Percentiles rank a stretch among this genome's conserved stretches.
These are phyloP conservation scores for Pedionomus torquatus DNA, from an alignment of 2,113 vertebrate genomes.

Conservation along the genomic window DNA sequence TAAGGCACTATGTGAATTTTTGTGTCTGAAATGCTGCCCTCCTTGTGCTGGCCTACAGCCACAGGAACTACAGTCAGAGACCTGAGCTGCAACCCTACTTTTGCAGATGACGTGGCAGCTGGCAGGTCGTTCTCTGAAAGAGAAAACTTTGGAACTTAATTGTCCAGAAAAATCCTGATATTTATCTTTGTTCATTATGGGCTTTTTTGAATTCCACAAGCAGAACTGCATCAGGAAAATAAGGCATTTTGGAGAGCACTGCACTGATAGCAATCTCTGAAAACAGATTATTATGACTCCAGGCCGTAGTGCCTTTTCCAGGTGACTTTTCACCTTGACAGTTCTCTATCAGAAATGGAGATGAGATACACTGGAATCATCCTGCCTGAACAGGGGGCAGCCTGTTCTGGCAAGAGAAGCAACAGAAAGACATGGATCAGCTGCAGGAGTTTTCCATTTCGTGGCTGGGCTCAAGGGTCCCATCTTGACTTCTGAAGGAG, in stretches of 20 bases:
- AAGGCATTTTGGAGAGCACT: not conserved
- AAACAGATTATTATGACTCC: not conserved
- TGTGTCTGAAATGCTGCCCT: not conserved
- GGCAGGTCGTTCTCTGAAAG: not conserved
- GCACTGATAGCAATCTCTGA: not conserved
- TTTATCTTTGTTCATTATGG: not conserved
- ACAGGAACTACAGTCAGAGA: not conserved
- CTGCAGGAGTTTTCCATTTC: not conserved
- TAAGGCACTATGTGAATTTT: not conserved
- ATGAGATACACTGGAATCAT: not conserved
- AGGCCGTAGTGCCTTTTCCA: not conserved
- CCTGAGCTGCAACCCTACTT: not conserved
- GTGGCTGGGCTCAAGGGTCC: not conserved
- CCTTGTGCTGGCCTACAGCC: not conserved
- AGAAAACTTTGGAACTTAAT: not conserved
- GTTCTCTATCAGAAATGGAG: not conserved
- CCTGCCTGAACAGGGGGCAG: not conserved
- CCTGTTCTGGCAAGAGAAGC: not conserved
- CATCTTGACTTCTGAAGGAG: not conserved
- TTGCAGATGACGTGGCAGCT: not conserved
- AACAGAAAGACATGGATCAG: not conserved
- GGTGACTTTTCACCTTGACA: not conserved
- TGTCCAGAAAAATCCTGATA: not conserved
- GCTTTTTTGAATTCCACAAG: not conserved
- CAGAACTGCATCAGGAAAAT: not conserved